Evolutionary conservation across 2,113 vertebrate species (phyloP), one percentile per base, ranked within the genome.

Genomic region (Engystomops pustulosus): DNA sequence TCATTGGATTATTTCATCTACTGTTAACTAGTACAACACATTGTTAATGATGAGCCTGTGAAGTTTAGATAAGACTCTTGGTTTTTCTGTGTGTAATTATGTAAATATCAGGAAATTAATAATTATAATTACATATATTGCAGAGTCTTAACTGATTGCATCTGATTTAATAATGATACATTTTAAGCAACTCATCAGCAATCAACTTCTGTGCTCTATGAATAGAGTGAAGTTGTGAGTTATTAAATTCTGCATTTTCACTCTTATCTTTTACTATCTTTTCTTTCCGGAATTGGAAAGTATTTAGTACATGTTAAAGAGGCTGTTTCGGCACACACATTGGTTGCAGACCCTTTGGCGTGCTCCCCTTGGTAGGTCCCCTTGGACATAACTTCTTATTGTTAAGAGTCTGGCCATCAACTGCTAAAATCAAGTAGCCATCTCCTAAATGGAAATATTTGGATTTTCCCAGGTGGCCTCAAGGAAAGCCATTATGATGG

Each of bases 91-190:
- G 44, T 23, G 32, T 79, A 60, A 79, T 83, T 83, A 74, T 79
- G 75, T 25, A 72, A 83, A 83, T 77, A 34, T 20, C 34, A 69
- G 72, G 45, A 84, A 78, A 78, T 78, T 69, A 77, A 83, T 83
- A 70, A 77, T 55, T 78, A 69, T 84, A 55, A 78, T 84, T 84
- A 55, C 47, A 69, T 69, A 65, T 84, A 77, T 78, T 85, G 74
- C 74, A 44, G 45, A 78, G 49, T 25, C 76, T 84, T 45, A 65
- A 25, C 41, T 84, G 72, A 84, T 84, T 77, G 71, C 82, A 27
- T 65, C 53, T 84, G 72, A 84, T 77, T 84, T 84, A 68, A 77
- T 84, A 68, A 83, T 83, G 11, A 68, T 78, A 51, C 60, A 51
- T 75, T 53, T 34, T 38, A 68, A 78, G 49, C 72, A 84, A 69